These are phyloP conservation scores for Otolemur garnettii DNA, from an alignment of 2,113 vertebrate species.

Conservation along the genomic window DNA sequence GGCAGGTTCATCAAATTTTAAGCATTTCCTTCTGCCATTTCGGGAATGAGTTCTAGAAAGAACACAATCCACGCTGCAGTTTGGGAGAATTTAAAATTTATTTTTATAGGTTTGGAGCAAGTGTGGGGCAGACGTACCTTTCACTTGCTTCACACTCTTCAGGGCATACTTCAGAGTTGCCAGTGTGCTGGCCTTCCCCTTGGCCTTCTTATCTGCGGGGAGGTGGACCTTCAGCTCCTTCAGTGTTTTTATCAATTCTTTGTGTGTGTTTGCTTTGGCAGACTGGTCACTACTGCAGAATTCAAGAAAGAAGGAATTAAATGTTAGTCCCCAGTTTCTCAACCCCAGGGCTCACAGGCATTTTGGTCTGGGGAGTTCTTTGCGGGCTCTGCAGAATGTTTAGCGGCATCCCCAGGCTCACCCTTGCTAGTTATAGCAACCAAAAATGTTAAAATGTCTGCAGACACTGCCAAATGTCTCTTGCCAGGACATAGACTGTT, in stretches of 20 bases:
- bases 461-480: background rate
- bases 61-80: background rate
- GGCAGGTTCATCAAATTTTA: fast-evolving
- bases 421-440: background rate
- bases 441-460: background rate
- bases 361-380: fast-evolving
- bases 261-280: constrained; percentile 94
- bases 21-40: background rate
- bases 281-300: constrained; percentile 93
- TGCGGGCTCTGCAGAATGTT: fast-evolving
- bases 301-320: background rate
- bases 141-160: constrained; percentile 96
- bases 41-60: background rate
- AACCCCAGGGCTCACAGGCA: fast-evolving
- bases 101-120: fast-evolving
- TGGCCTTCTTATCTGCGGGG: constrained; percentile 93
- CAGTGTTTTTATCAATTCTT: constrained; percentile 93
- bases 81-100: fast-evolving
- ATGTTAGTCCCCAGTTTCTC: fast-evolving
- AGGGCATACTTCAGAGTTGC: constrained; percentile 95
- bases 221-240: constrained; percentile 95
- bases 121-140: constrained; percentile 88
- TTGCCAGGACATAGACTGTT: fast-evolving
- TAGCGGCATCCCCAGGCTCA: background rate
- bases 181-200: constrained; percentile 93